Evolutionary conservation across 2,797 vertebrate genomes (phyloP), one percentile per base, ranked within the genome.

Genomic region (Trachops cirrhosus): DNA sequence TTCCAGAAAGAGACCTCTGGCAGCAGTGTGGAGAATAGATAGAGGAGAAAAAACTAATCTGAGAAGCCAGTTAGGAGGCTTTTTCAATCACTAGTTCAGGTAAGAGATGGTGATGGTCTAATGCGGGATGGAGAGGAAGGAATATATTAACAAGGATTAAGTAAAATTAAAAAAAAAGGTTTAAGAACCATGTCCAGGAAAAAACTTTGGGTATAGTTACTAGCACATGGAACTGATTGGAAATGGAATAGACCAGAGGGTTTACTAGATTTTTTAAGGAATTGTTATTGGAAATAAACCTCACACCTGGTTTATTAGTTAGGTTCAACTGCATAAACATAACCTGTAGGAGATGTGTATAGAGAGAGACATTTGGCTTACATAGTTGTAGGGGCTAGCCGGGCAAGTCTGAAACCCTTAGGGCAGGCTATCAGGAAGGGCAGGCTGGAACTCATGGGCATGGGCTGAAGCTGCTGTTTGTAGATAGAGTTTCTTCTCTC

Each of bases 1-100:
- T 97, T 97, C 97, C 97, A 97, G 97, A 97, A 97, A 97, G 96
- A 97, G 97, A 97, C 97, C 83, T 97, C 97, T 97, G 97, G 96
- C 97, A 97, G 79, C 96, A 97, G 96, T 97, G 83, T 97, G 97
- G 97, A 97, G 94, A 97, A 97, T 97, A 97, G 97, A 97, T 97
- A 97, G 97, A 97, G 97, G 97, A 97, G 94, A 96, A 97, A 97
- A 97, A 97, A 86, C 97, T 97, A 95, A 97, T 96, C 97, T 97
- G 94, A 97, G 95, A 97, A 97, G 95, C 97, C 96, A 97, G 96
- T 97, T 97, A 97, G 96, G 97, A 97, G 97, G 88, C 97, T 97
- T 97, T 96, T 96, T 97, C 97, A 97, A 94, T 97, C 97, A 95
- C 97, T 97, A 97, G 97, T 96, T 97, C 97, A 97, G 97, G 97